Base-by-base conservation (phyloP, 2,113 vertebrate species). In the Ctenomys sociabilis region DNA sequence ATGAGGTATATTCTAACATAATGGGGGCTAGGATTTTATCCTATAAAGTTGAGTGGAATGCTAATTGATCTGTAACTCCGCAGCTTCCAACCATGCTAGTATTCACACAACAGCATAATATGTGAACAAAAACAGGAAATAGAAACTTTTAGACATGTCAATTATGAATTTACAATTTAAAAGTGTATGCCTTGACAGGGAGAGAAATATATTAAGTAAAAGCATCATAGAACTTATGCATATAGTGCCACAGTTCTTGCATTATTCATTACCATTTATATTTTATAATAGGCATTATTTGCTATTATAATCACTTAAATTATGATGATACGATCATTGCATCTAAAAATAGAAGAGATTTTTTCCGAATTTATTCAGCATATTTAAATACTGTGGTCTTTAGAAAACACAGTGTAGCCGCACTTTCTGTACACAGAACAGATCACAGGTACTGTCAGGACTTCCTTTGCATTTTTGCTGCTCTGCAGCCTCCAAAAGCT, bases 271-370 rank as follows among this genome's bases (percentile, higher is more conserved):
- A 16, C 43, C 5, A 30, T 52, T 63, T 91, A 16, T 64, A 83
- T 88, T 91, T 87, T 78, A 77, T 12, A 84, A 28, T 88, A 70
- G 78, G 21, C 19, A 64, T 8, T 93, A 57, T 37, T 78, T 91
- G 73, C 2, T n/a, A 61, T 63, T 52, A 24, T 12, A 86, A 77
- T 40, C 24, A 90, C 52, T 93, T 82, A n/a, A 93, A 94, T 66
- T 90, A 3, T 24, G 85, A 54, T 85, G 54, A 85, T 40, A 3
- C 45, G 10, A 75, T 57, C 80, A 73, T 81, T 10, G 5, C 9
- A 57, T 40, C 32, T 82, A 45, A 95, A 93, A 95, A 93, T 17
- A 66, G 81, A 90, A 95, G 54, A 54, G 73, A 8, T 35, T 32
- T 16, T 88, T 61, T 49, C 61, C 8, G 68, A 77, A 86, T 75